These are phyloP conservation scores for Onychomys arenicola DNA, from an alignment of 2,797 vertebrate species.

Conservation along the genomic window DNA sequence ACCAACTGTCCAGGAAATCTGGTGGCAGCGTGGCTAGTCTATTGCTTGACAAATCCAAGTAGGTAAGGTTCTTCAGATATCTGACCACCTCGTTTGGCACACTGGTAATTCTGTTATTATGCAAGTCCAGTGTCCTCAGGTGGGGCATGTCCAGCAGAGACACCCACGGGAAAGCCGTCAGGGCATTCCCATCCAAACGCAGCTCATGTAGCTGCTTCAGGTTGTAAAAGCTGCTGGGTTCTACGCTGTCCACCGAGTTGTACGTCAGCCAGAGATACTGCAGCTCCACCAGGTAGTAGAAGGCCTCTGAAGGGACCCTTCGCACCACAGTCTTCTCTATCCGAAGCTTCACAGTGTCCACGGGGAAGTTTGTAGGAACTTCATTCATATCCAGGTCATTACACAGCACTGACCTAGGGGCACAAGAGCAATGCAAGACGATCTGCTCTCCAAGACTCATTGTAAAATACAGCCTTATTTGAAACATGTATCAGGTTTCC, in stretches of 20 bases:
- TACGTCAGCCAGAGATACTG: constrained; percentile 97
- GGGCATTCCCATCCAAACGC: constrained; percentile 95
- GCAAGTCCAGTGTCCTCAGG: constrained; percentile 94
- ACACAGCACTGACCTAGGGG: constrained; percentile 93
- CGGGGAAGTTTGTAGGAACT: constrained; percentile 94
- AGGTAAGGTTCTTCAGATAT: constrained; percentile 93
- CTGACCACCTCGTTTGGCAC: constrained; percentile 90
- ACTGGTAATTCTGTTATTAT: constrained; percentile 93
- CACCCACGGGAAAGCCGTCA: constrained; percentile 95
- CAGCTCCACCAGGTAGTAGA: constrained; percentile 96
- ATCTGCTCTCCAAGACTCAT: neutral
- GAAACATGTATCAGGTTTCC: neutral
- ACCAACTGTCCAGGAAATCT: constrained; percentile 96
- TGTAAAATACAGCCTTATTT: neutral
- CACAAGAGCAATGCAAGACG: constrained; percentile 55
- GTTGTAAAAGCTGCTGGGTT: constrained; percentile 96
- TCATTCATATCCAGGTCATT: constrained; percentile 97
- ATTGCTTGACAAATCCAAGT: constrained; percentile 98
- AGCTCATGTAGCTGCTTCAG: constrained; percentile 96
- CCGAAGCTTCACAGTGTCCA: constrained; percentile 95
- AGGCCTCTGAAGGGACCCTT: constrained; percentile 93
- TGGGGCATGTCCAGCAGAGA: constrained; percentile 94
- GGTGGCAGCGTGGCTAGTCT: constrained; percentile 93
- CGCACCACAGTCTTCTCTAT: constrained; percentile 95
- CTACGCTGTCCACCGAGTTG: constrained; percentile 92